phyloP scores from a whole-genome alignment of 2,797 vertebrate genomes.

The Onychomys torridus region DNA sequence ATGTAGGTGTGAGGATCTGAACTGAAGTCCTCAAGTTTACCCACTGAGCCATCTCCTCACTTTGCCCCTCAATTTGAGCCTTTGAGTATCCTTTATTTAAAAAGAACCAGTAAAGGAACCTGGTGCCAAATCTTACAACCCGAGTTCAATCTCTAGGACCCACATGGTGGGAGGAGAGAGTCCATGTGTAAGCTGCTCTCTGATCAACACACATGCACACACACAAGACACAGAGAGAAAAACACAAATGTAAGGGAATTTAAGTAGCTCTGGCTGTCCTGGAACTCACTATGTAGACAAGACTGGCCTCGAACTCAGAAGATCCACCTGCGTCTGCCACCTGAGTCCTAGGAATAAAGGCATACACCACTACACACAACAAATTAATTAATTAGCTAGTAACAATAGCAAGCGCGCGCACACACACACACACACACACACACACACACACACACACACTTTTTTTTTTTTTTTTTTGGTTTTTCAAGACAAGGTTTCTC shows the following conservation, averaged over 20 bases:
- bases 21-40: no score
- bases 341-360: no score
- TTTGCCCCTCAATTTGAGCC: no score
- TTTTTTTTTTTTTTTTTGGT: no score
- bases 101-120: not conserved
- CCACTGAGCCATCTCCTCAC: not conserved
- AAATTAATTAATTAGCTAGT: no score
- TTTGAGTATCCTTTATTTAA: slow-evolving; percentile 3
- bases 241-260: no score
- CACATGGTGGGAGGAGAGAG: not conserved
- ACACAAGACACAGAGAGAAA: not conserved
- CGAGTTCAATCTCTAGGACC: not conserved
- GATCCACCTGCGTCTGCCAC: not conserved
- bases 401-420: no score
- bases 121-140: not conserved
- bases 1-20: no score
- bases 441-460: no score
- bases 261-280: not conserved
- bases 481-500: no score
- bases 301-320: not conserved
- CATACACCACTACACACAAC: no score
- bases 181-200: not conserved
- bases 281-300: not conserved
- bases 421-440: no score
- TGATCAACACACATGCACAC: not conserved